Conservation (phyloP, 2,113 vertebrate species). For the Myotis lucifugus region DNA sequence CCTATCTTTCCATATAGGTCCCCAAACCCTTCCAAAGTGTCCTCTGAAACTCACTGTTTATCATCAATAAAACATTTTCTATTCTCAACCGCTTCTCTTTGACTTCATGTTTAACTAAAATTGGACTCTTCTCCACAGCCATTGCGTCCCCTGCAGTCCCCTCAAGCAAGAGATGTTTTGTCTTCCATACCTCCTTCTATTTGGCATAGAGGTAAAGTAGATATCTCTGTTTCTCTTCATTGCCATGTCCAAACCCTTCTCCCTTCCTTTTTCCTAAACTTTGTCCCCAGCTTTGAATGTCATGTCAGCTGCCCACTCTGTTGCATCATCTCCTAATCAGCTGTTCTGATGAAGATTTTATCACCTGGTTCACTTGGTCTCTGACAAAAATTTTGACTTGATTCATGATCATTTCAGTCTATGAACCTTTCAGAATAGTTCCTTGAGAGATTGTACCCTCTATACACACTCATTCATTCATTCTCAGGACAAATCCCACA, state of each 20-base stretch:
- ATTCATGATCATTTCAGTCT: neutral
- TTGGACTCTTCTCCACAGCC: accelerated
- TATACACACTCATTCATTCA: neutral
- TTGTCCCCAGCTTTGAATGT: neutral
- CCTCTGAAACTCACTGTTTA: neutral
- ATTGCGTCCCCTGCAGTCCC: neutral
- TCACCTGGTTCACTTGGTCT: neutral
- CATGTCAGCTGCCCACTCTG: neutral
- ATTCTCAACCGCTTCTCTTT: neutral
- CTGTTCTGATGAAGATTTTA: neutral
- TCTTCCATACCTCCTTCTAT: neutral
- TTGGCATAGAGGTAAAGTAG: neutral
- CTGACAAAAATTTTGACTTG: neutral
- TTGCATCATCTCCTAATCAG: too few relatives aligned
- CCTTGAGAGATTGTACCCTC: too few relatives aligned
- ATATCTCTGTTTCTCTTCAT: neutral
- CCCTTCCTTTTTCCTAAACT: neutral
- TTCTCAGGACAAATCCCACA: neutral
- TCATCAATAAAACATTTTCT: neutral
- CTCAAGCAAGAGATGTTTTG: neutral
- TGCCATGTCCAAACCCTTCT: neutral
- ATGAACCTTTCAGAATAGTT: neutral
- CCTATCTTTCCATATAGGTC: neutral
- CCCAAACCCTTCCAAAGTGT: neutral
- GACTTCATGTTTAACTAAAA: neutral